A percentile compares a stretch with the other conserved stretches of the same genome.
Evolutionary conservation across 2,797 vertebrate genomes (phyloP).

Genomic region (Nannoperca obscura): DNA sequence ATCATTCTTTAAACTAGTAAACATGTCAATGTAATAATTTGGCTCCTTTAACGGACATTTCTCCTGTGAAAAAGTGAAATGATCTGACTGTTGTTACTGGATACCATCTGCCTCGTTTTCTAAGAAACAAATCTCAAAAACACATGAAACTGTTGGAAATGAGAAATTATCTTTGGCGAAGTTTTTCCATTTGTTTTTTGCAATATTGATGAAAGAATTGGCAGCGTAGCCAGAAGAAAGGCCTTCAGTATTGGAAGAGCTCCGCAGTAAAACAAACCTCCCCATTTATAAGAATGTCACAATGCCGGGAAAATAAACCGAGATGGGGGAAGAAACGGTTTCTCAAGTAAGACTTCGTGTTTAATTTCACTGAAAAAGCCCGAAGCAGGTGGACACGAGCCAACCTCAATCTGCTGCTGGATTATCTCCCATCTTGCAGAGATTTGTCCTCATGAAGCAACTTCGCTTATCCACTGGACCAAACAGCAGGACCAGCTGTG

Average conservation of each 20-base stretch:
- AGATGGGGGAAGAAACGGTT: conserved; percentile 37
- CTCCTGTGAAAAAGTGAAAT: conserved; percentile 13
- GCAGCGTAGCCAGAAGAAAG: conserved; percentile 16
- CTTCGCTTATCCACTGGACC: conserved; percentile 37
- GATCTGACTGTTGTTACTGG: neutral
- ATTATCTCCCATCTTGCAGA: conserved; percentile 35
- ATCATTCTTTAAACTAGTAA: neutral
- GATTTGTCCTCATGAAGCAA: conserved; percentile 49
- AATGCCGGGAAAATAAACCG: conserved; percentile 43
- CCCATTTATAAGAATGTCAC: conserved; percentile 49
- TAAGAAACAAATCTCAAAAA: conserved; percentile 13
- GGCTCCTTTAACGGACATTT: neutral
- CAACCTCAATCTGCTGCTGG: conserved; percentile 44
- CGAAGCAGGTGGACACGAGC: conserved; percentile 28
- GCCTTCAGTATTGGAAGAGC: conserved; percentile 19
- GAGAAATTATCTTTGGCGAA: conserved; percentile 28
- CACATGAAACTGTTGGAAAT: conserved; percentile 19
- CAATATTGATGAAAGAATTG: conserved; percentile 25
- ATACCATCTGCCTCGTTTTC: conserved; percentile 1
- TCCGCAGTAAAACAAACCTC: conserved; percentile 45
- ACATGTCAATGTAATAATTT: neutral
- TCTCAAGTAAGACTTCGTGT: conserved; percentile 46
- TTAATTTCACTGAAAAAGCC: conserved; percentile 35
- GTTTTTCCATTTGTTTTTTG: conserved; percentile 9
- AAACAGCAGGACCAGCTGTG: conserved; percentile 42